Evolutionary conservation across 2,888 invertebrate species (phyloP), one percentile per base, ranked within the genome.

Genomic region (Zaprionus lineosus): DNA sequence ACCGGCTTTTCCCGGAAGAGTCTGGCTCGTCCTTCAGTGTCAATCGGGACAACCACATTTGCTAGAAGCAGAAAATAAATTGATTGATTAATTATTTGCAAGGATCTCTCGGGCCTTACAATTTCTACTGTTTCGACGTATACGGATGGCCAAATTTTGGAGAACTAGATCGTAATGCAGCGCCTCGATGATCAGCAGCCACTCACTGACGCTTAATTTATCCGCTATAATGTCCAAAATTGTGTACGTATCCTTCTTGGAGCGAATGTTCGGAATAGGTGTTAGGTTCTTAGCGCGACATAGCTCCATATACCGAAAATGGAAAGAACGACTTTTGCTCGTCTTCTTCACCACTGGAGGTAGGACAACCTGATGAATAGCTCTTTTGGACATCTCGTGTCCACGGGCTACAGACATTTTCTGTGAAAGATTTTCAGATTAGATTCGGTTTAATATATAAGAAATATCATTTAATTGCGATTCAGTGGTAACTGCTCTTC

Each of bases 101-200:
- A n/a, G n/a, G n/a, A n/a, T n/a, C n/a, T n/a, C n/a, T n/a, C n/a
- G 21, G 4, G 3, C 65, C 79, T 75, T 59, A 90, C 90, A 86
- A 44, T 59, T 69, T 9, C 79, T 84, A 57, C 76, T 73, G 84
- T 87, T 56, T 84, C 91, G 81, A 15, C 93, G 92, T 88, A 94
- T 93, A 74, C 93, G 92, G 61, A 95, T 92, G 21, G 92, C 91
- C 60, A 95, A 91, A 59, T 93, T 91, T 87, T 94, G 94, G 2
- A 96, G 91, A 58, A 93, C 94, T 41, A 93, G 91, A 87, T 96
- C 96, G 66, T 93, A 91, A 39, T 93, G 92, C 3, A 96, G 89
- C 0, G 95, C 94, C 74, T 94, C 94, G 41, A 94, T 89, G 39
- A 96, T 93, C 1, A 95, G 93, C 19, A 92, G 91, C 95, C 95